A percentile compares a stretch with the other conserved stretches of the same genome.
Evolutionary conservation across 1,140 invertebrate species (phyloP).

Genomic region (Dendroctonus ponderosae): DNA sequence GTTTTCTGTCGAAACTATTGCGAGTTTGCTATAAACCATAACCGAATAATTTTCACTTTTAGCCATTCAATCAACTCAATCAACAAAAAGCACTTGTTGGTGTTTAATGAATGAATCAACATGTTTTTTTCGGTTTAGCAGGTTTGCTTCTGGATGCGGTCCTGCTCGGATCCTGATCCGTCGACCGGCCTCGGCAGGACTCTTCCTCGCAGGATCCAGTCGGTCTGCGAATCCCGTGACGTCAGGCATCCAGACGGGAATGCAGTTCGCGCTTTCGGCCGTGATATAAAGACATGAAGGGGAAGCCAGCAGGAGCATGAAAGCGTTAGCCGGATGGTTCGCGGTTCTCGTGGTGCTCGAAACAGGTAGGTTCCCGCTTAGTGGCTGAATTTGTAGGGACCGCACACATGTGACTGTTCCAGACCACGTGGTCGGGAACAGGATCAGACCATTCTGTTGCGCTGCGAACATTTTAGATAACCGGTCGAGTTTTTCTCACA

Average conservation of each 20-base stretch:
- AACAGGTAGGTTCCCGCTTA: constrained; percentile 12
- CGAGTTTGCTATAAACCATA: too few species aligned
- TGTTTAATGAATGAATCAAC: too few species aligned
- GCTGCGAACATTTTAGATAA: too few species aligned
- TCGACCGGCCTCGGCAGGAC: constrained; percentile 14
- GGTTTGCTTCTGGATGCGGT: background rate
- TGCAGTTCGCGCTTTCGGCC: constrained; percentile 19
- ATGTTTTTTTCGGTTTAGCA: too few species aligned
- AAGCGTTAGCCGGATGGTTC: constrained; percentile 7
- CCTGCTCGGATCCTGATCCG: constrained; percentile 10
- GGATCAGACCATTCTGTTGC: too few species aligned
- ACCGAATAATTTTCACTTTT: too few species aligned
- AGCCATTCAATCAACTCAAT: too few species aligned
- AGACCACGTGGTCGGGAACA: too few species aligned
- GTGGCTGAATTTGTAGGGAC: background rate
- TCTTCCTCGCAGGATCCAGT: constrained; percentile 28
- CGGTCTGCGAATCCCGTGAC: constrained; percentile 26
- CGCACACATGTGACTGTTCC: too few species aligned
- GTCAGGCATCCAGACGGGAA: constrained; percentile 20
- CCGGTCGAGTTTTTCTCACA: too few species aligned
- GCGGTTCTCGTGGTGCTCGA: constrained; percentile 9
- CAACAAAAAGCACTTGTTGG: too few species aligned
- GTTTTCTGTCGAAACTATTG: too few species aligned
- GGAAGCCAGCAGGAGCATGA: constrained; percentile 13
- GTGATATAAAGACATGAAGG: constrained; percentile 26